These are phyloP conservation scores for Brenthis daphne DNA, from an alignment of 2,888 invertebrate genomes.

Conservation along the genomic window DNA sequence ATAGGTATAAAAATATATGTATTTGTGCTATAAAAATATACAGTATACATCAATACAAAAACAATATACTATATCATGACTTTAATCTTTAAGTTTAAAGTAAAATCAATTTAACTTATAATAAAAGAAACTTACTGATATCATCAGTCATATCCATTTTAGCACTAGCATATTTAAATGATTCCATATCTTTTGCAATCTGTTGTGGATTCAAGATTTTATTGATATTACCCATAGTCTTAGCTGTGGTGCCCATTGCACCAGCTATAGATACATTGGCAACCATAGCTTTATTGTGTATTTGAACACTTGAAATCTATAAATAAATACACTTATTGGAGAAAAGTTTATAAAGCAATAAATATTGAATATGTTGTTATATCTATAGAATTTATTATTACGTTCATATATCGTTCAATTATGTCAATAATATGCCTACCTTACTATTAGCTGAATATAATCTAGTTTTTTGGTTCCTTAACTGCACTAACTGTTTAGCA, in stretches of 20 bases:
- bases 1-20: too few species aligned
- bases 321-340: slow-evolving; percentile 15
- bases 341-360: too few species aligned
- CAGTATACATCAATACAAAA: too few species aligned
- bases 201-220: slow-evolving; percentile 92
- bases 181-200: slow-evolving; percentile 90
- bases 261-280: slow-evolving; percentile 93
- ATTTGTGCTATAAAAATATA: too few species aligned
- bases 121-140: slow-evolving; percentile 86
- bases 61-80: too few species aligned
- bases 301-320: slow-evolving; percentile 87
- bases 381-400: too few species aligned
- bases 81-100: too few species aligned
- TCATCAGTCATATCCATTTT: slow-evolving; percentile 98
- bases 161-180: slow-evolving; percentile 91
- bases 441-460: slow-evolving; percentile 92
- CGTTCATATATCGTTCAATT: too few species aligned
- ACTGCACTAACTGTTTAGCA: slow-evolving; percentile 93
- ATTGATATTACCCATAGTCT: slow-evolving; percentile 95
- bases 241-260: slow-evolving; percentile 93
- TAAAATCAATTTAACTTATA: too few species aligned
- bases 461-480: slow-evolving; percentile 93
- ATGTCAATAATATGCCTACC: slow-evolving; percentile 56
- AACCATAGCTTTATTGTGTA: slow-evolving; percentile 94
- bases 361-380: background rate